Base-by-base conservation (phyloP, 1,140 invertebrate genomes). In the Aphelinus certus region DNA sequence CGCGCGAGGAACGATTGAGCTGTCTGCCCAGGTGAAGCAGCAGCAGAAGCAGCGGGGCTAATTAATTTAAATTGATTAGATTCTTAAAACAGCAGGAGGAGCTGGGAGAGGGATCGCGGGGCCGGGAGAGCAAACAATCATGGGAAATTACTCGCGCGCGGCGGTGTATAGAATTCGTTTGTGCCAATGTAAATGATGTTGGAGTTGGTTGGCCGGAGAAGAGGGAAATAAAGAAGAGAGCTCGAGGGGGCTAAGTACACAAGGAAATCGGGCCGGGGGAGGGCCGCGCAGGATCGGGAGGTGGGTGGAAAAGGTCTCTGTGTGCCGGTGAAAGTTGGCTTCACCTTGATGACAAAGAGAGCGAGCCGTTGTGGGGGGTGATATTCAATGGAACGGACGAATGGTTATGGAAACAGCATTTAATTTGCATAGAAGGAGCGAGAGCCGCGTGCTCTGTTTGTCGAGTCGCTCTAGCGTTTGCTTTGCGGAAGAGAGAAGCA, bases 381-480 rank as follows among this genome's bases (percentile, higher is more conserved):
- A 53, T 6, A 9, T 26, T 26, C 26, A 87, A 88, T 86, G 84
- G 86, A 86, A 88, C 85, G 86, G 86, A 86, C 86, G 85, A 88
- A 87, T 87, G 86, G 86, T 88, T 88, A 88, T 87, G 86, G 86
- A 75, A 87, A 87, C 86, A 87, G 86, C 86, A 88, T 87, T 88
- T 87, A 88, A 88, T 88, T 88, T 88, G 86, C 85, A 87, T 88
- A 87, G 86, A 87, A 87, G 86, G 86, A 87, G 84, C 57, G 67
- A 57, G 55, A 26, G 9, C 43, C 70, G 63, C 73, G 3, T 3
- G 7, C 57, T 78, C 83, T 84, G 85, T 87, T 88, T 87, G 85
- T 87, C 83, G 83, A 81, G 79, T 62, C 51, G 51, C 51, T 53
- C 51, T 4, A 4, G 60, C 64, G 69, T 63, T 61, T 61, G 58